A percentile compares a stretch with the other conserved stretches of the same genome.
These are phyloP conservation scores for Koerneria pararmatus DNA, from an alignment of 2,888 invertebrate species.

Conservation along the genomic window DNA sequence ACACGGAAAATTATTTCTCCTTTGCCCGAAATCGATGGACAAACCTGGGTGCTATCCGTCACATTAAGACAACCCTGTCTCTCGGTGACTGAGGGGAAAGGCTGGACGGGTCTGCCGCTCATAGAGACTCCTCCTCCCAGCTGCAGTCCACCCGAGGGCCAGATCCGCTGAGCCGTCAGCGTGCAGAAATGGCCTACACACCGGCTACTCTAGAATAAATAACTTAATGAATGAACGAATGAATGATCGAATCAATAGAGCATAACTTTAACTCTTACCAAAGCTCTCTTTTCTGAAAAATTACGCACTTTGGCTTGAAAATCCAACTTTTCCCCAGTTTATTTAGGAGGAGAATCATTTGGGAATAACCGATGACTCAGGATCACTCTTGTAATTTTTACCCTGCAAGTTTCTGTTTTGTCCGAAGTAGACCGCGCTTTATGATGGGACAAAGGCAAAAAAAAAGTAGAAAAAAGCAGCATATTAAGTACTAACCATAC, in stretches of 20 bases:
- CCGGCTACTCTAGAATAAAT: conserved; percentile 37
- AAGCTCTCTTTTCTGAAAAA: no score
- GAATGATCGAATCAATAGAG: neutral
- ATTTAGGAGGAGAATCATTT: no score
- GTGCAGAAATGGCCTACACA: conserved; percentile 52
- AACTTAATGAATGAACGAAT: neutral
- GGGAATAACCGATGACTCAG: no score
- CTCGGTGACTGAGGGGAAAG: conserved; percentile 31
- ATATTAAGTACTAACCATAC: conserved; percentile 33
- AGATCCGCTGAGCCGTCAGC: conserved; percentile 44
- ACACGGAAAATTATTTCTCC: neutral
- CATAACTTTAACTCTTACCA: no score
- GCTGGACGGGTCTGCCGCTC: neutral
- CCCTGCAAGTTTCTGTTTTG: no score
- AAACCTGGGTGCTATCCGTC: conserved; percentile 43
- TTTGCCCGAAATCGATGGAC: conserved; percentile 1
- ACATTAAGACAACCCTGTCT: conserved; percentile 58
- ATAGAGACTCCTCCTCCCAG: neutral
- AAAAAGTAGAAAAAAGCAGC: neutral
- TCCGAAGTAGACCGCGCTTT: no score
- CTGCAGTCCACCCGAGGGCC: neutral
- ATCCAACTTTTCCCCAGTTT: no score
- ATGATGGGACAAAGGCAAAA: no score
- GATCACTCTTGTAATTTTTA: no score
- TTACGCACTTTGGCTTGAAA: no score